A percentile compares a stretch with the other conserved stretches of the same genome.
phyloP scores from a whole-genome alignment of 2,888 invertebrate genomes.

The Scaptodrosophila latifasciaeformis region DNA sequence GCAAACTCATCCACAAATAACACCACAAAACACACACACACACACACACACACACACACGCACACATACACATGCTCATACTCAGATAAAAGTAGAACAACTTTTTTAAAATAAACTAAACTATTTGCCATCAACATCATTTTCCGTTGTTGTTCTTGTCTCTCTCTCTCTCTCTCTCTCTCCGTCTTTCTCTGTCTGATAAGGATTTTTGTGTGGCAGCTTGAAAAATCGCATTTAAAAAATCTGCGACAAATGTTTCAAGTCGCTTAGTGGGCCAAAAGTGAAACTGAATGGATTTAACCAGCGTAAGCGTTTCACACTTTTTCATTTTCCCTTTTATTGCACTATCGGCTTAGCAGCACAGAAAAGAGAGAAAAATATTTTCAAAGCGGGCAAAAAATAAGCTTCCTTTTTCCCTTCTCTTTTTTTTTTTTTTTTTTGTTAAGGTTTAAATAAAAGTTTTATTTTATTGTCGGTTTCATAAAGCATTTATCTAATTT shows the following conservation, averaged over 20 bases:
- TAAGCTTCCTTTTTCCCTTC: not conserved
- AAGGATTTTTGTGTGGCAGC: not conserved
- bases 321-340: not conserved
- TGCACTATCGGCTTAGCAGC: too few species aligned
- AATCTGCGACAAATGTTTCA: constrained; percentile 37
- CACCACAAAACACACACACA: too few species aligned
- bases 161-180: not conserved
- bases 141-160: not conserved
- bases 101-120: too few species aligned
- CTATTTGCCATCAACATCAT: too few species aligned
- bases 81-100: not conserved
- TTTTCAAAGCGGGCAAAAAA: too few species aligned
- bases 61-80: not conserved
- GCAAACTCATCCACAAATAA: too few species aligned
- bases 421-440: not conserved
- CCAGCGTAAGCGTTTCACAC: constrained; percentile 24
- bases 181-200: not conserved
- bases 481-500: too few species aligned
- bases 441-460: too few species aligned
- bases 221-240: constrained; percentile 24
- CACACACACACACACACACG: not conserved
- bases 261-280: constrained; percentile 34
- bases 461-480: too few species aligned
- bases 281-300: constrained; percentile 33
- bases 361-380: too few species aligned